These are phyloP conservation scores for Corythaixoides concolor DNA, from an alignment of 2,113 vertebrate genomes.

Conservation along the genomic window DNA sequence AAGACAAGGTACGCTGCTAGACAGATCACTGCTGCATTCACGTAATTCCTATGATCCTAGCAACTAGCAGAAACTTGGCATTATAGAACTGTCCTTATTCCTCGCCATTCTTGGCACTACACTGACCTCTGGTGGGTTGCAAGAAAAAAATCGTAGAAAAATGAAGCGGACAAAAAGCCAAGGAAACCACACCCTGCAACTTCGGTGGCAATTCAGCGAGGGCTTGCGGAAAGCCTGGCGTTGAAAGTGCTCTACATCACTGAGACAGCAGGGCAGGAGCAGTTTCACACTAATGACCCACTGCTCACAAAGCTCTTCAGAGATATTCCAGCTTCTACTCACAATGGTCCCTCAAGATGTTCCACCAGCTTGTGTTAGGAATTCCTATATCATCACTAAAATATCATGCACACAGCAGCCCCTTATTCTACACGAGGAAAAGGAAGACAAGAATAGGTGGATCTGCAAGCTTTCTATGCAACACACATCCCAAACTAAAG, in stretches of 20 bases:
- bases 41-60: background rate
- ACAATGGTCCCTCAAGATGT: background rate
- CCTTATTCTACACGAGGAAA: background rate
- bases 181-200: background rate
- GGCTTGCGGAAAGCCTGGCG: background rate
- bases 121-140: conserved; percentile 54
- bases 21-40: background rate
- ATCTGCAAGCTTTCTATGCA: background rate
- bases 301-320: background rate
- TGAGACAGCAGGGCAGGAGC: background rate
- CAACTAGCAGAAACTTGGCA: background rate
- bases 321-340: background rate
- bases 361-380: background rate
- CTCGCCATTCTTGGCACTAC: background rate
- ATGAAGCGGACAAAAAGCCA: background rate
- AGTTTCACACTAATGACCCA: background rate
- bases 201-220: background rate
- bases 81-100: fast-evolving
- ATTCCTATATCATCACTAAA: background rate
- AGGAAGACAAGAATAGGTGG: background rate
- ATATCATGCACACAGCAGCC: background rate
- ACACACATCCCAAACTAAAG: background rate
- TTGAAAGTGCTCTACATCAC: background rate
- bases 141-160: background rate
- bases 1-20: background rate